Base-by-base conservation (phyloP, 1,140 invertebrate genomes). In the Micrasema longulum region DNA sequence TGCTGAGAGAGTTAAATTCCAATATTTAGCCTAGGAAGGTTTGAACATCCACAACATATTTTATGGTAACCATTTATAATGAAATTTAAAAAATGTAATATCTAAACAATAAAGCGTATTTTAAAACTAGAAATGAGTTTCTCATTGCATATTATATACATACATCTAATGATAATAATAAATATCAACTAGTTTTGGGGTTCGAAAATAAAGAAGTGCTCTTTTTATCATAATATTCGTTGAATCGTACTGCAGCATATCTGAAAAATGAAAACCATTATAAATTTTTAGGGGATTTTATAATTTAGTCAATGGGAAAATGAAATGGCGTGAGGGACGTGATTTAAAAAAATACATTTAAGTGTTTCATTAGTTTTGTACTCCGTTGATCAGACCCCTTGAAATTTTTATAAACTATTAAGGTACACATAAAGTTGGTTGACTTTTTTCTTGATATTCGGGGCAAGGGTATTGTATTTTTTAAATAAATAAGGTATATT, bases 181-280 rank as follows among this genome's bases (percentile, higher is more conserved):
- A 26, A 64, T 31, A 74, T 74, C 73, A 74, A 69, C 73, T 60
- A 0, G 36, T 41, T 60, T 38, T 74, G 2, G 6, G 36, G 9
- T 67, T 71, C 14, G 60, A 57, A 31, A 47, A 48, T 4, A 57
- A 68, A 5, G 71, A 43, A n/a, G 11, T 11, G 14, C 71, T 76
- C 79, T 87, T 88, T 69, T 80, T 80, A 62, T 86, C 83, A 77
- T 88, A 89, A 84, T 90, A 92, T 80, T 90, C 88, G 63, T 88
- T 85, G 62, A 92, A 87, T 69, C 90, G 85, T 76, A 88, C 84
- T 77, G 87, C 87, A 68, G 90, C 90, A 78, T 91, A 92, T 75
- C 91, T 92, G 78, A 67, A 84, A 84, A 77, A 77, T n/a, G 2
- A 31, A 31, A 31, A 2, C 7, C 26, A 31, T 31, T 31, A 31